Evolutionary conservation across 2,113 vertebrate genomes (phyloP).

Genomic region (Cyprinodon tularosa): DNA sequence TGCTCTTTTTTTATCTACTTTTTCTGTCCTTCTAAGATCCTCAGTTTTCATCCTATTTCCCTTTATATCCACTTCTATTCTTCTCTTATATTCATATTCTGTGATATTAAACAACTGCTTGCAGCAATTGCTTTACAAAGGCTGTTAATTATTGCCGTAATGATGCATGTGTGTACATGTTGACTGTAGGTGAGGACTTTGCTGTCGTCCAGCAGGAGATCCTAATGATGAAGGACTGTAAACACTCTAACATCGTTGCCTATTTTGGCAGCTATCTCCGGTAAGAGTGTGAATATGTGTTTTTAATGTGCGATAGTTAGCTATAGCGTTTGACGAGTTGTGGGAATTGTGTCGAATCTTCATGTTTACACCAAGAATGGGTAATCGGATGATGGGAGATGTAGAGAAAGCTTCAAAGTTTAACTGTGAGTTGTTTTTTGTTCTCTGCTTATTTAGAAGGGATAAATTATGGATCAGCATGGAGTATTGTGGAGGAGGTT

Average conservation of each 20-base stretch:
- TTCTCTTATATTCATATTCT: not conserved
- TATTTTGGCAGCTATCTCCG: slow-evolving; percentile 99
- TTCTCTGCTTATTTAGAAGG: slow-evolving; percentile 81
- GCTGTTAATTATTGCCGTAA: not conserved
- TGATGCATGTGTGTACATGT: slow-evolving; percentile 2
- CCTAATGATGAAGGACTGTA: slow-evolving; percentile 99
- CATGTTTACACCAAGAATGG: not conserved
- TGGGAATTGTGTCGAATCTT: not conserved
- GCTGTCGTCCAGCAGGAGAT: slow-evolving; percentile 99
- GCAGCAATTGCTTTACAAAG: not conserved
- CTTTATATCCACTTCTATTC: too few species aligned
- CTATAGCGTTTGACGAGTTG: slow-evolving; percentile 1
- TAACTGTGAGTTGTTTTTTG: slow-evolving; percentile 7
- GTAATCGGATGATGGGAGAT: not conserved
- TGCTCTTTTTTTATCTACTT: not conserved
- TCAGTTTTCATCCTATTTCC: not conserved
- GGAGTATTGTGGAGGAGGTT: slow-evolving; percentile 98
- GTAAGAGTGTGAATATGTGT: slow-evolving; percentile 71
- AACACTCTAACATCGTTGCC: slow-evolving; percentile 98
- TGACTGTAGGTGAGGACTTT: slow-evolving; percentile 94
- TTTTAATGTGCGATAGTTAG: not conserved
- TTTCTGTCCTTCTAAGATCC: not conserved
- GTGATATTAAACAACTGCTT: not conserved
- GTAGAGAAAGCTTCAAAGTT: not conserved
- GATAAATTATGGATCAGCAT: slow-evolving; percentile 99